Evolutionary conservation across 2,888 invertebrate species (phyloP).

Genomic region (Tipula vernalis): DNA sequence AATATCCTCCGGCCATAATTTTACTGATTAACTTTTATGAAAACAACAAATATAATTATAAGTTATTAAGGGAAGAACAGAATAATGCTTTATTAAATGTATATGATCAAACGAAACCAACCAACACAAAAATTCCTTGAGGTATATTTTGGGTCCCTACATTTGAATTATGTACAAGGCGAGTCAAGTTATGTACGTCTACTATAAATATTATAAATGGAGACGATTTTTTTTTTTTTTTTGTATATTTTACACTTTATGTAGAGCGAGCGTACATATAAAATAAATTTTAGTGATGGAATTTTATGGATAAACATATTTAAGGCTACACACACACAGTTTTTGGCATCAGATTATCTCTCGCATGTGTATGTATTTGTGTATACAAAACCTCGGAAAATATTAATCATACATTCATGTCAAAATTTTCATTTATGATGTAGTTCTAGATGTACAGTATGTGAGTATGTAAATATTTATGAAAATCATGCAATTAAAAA

Average conservation of each 20-base stretch:
- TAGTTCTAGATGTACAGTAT: neutral
- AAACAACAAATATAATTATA: neutral
- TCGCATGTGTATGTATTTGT: neutral
- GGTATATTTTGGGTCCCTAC: neutral
- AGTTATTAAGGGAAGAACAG: neutral
- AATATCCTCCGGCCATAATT: neutral
- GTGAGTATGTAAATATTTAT: neutral
- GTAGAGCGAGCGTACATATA: neutral
- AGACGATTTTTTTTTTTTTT: too few relatives aligned
- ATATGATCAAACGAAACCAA: neutral
- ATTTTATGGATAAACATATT: neutral
- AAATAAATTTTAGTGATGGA: too few relatives aligned
- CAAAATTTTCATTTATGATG: neutral
- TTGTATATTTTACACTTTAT: neutral
- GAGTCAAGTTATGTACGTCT: neutral
- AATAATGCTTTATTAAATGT: neutral
- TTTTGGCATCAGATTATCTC: neutral
- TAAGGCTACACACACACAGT: neutral
- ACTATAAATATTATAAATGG: neutral
- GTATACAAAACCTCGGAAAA: neutral
- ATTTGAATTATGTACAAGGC: neutral
- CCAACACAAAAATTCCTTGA: neutral
- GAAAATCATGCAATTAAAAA: neutral
- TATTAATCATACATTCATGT: neutral
- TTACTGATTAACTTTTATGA: neutral